A percentile compares a stretch with the other conserved stretches of the same genome.
Conservation (phyloP, 1,140 invertebrate species). For the Drusus annulatus region DNA sequence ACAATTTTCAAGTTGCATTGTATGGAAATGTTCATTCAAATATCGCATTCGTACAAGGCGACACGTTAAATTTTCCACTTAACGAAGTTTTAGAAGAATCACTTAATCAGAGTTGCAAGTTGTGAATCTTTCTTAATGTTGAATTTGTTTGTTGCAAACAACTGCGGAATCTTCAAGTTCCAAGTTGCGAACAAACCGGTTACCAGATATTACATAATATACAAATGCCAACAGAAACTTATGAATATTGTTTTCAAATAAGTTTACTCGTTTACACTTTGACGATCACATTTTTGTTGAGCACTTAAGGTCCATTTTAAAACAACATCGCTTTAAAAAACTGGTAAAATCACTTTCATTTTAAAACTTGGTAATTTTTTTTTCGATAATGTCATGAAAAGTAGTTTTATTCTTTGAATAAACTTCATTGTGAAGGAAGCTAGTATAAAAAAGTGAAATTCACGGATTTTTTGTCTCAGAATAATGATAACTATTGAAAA, state of each 20-base stretch:
- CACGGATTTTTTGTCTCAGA: background rate
- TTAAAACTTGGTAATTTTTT: conserved; percentile 1
- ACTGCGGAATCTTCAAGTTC: too few relatives aligned
- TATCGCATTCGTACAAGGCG: too few relatives aligned
- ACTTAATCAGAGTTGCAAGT: too few relatives aligned
- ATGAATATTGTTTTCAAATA: background rate
- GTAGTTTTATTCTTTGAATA: conserved; percentile 7
- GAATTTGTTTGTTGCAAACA: too few relatives aligned
- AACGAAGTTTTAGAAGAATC: too few relatives aligned
- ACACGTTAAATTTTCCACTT: too few relatives aligned
- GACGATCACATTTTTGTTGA: background rate
- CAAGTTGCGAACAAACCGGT: background rate
- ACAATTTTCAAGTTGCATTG: too few relatives aligned
- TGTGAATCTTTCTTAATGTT: too few relatives aligned
- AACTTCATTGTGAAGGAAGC: conserved; percentile 1
- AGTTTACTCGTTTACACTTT: background rate
- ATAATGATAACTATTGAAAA: background rate
- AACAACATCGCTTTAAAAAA: background rate
- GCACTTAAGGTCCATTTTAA: background rate
- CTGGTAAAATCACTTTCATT: background rate
- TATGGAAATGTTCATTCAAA: too few relatives aligned
- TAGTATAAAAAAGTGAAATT: background rate
- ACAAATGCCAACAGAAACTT: background rate
- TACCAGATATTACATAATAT: background rate
- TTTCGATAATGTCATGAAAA: conserved; percentile 3